Base-by-base conservation (phyloP, 2,797 vertebrate genomes). In the Myotis planiceps region DNA sequence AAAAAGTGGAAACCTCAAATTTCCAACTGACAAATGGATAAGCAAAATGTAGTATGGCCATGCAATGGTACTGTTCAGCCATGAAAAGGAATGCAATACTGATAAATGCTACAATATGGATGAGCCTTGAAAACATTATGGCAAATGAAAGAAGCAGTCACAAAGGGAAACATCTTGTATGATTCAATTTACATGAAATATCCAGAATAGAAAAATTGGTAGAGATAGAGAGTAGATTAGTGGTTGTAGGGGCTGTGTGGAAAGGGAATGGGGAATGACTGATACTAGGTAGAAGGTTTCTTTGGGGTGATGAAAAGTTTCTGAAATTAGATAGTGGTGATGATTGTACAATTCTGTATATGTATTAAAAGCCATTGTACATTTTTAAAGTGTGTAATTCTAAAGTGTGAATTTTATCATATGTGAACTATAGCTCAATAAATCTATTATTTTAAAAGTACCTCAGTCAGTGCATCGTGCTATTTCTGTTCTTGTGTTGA, bases 401-500 rank as follows among this genome's bases (percentile, higher is more conserved):
- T 68, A 34, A 63, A 79, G 34, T 23, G 10, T 27, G 16, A 75
- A 76, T 92, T 74, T 75, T 84, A 78, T 78, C 42, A 39, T 21
- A 42, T 39, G 6, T 92, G 37, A 86, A 39, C 82, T 90, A 49
- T 47, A 32, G 58, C 29, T 65, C 65, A 74, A 69, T 63, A 88
- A 79, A 81, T 14, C 58, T 74, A n/a, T 42, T 71, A 69, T 39
- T 51, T 39, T 0, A 37, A 55, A 60, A 75, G 51, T 58, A 51
- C 12, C 14, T 29, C 78, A 91, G 47, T 63, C 75, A 68, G 27
- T 65, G 49, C n/a, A 86, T 91, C 84, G 76, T 79, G 29, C 65
- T 32, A 47, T 60, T 84, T 96, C 81, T 71, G 79, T 63, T 97
- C 49, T 89, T 89, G 32, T 87, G 68, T n/a, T 85, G 19, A 76